Evolutionary conservation across 2,797 vertebrate species (phyloP), one percentile per base, ranked within the genome.

Genomic region (Poecilia gillii): DNA sequence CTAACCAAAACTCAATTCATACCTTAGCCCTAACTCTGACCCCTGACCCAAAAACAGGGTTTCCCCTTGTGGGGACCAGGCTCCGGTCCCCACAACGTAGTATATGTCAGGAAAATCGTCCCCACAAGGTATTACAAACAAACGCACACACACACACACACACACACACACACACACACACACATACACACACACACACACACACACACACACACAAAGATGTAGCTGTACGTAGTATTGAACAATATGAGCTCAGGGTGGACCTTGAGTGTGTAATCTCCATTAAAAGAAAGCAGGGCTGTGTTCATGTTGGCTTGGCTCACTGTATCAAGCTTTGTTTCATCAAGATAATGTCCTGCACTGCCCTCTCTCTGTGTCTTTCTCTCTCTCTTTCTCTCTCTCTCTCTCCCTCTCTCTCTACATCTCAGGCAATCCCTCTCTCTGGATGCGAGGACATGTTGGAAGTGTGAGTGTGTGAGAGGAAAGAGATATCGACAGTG

Each of bases 321-420:
- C 89, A 90, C 82, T 72, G 79, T 81, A 85, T 90, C 87, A 91
- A 93, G 89, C 92, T 85, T 47, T 85, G 88, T 92, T 94, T 92
- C 93, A 94, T 95, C 92, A 94, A 94, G 95, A 95, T 96, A 96
- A 95, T 96, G 93, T 84, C 87, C 84, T 78, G 78, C 75, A 73
- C 81, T 76, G 75, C 55, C 66, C 25, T 6, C 47, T 49, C 47
- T 49, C 47, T 49, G 47, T 49, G 47, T 49, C 47, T 49, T 49
- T 49, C 53, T 55, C 53, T 25, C 7, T 55, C 7, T 55, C 23
- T 75, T 77, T 66, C 47, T 51, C 46, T 59, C 0, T 84, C 81
- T 81, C 51, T 41, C 47, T 51, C 18, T 84, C 81, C 81, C 16
- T 77, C 49, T 74, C 64, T 43, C 36, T 51, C 70, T 77, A 62